phyloP scores from a whole-genome alignment of 2,888 invertebrate species.

The Volucella inflata region DNA sequence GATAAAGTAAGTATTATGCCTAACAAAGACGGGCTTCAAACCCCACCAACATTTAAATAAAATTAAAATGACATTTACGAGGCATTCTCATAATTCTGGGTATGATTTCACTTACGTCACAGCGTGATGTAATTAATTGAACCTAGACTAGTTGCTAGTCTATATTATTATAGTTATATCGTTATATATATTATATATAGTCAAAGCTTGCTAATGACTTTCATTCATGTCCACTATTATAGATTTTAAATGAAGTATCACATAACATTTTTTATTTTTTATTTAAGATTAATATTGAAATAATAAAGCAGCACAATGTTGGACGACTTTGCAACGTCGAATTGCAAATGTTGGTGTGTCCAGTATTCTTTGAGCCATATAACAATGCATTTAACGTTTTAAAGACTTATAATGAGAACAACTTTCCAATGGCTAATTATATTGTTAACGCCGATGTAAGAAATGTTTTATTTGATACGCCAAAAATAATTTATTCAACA shows the following conservation, averaged over 20 bases:
- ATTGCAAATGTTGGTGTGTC: slow-evolving; percentile 90
- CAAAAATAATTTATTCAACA: neutral
- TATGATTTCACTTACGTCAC: too few species aligned
- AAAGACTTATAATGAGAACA: slow-evolving; percentile 85
- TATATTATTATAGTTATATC: too few species aligned
- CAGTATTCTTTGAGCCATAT: slow-evolving; percentile 93
- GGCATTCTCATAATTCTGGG: too few species aligned
- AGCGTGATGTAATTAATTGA: too few species aligned
- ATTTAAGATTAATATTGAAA: slow-evolving; percentile 81
- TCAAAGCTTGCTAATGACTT: too few species aligned
- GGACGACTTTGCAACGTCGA: slow-evolving; percentile 81
- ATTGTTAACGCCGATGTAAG: slow-evolving; percentile 86
- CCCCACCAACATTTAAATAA: too few species aligned
- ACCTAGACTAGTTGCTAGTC: too few species aligned
- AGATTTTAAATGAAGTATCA: neutral
- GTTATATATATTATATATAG: too few species aligned
- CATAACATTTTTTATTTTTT: slow-evolving; percentile 25
- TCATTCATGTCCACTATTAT: too few species aligned
- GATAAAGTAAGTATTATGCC: too few species aligned
- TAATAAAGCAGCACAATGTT: slow-evolving; percentile 80
- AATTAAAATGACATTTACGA: too few species aligned
- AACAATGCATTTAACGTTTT: slow-evolving; percentile 89
- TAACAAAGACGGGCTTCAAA: too few species aligned
- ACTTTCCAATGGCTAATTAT: slow-evolving; percentile 88
- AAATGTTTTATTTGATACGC: neutral